Evolutionary conservation across 23 tunicate species (phyloP), one percentile per base, ranked within the genome.

Genomic region (Trididemnum clinides): DNA sequence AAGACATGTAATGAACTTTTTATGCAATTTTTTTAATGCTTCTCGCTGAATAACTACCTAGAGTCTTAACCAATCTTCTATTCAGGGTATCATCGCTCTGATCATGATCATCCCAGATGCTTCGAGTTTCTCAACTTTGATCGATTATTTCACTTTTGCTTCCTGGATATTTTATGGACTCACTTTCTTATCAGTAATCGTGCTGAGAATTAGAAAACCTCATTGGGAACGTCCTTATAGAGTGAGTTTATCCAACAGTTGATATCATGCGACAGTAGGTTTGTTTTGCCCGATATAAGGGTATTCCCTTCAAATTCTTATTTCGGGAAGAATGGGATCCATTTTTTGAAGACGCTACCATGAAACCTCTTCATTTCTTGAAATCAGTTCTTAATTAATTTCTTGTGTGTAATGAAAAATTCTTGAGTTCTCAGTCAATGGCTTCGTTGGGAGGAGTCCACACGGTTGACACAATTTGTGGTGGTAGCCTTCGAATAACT

Each of bases 131-230:
- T 88, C 88, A 57, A 80, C 87, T 25, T 38, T 95, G 82, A 85
- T 95, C 71, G 94, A 95, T 34, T 95, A 95, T 71, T 95, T 95
- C 82, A 95, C 95, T 0, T 95, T 95, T 36, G 90, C 98, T 19
- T 58, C 90, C 25, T 95, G 98, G 98, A 90, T 91, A 15, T 90
- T 95, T 64, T 90, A 95, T 86, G 98, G 95, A 31, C 82, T 75
- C 0, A 95, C 98, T 0, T 95, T 95, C 62, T 37, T 86, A 10
- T 95, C 98, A 1, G 94, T 95, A 21, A 73, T 90, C 64, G 90
- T 95, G 1, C 82, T 95, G 1, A 39, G 98, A 0, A 81, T 80
- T 64, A 64, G 91, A 23, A 34, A 37, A 50, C 98, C 98, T 7
- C 34, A 89, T 34, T 80, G 88, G 83, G 64, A 89, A 58, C 63